Conservation (phyloP, 2,113 vertebrate species). For the Triplophysa tibetana region DNA sequence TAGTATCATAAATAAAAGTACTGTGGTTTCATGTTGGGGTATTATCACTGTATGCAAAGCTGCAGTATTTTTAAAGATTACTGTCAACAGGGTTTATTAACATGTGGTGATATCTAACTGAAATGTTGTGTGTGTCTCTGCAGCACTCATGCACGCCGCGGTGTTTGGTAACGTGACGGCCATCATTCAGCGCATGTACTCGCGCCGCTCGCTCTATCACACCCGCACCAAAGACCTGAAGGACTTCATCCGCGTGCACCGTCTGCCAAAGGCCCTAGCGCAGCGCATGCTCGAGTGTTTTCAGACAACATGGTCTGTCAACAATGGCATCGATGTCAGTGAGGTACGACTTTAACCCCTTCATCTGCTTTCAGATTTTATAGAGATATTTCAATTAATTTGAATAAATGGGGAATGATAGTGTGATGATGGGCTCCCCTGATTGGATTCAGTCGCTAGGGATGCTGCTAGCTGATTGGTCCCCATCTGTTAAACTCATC, state of each 20-base stretch:
- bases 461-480: too few species aligned
- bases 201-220: conserved; percentile 97
- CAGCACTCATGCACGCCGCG: conserved; percentile 97
- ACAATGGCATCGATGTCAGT: conserved; percentile 97
- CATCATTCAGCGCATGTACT: conserved; percentile 99
- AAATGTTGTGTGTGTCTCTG: background rate
- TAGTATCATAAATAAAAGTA: too few species aligned
- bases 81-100: too few species aligned
- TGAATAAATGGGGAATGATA: too few species aligned
- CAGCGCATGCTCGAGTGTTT: conserved; percentile 99
- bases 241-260: conserved; percentile 96
- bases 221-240: conserved; percentile 97
- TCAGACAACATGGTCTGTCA: conserved; percentile 99
- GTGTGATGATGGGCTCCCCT: too few species aligned
- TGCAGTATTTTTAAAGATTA: too few species aligned
- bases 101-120: too few species aligned
- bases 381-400: too few species aligned
- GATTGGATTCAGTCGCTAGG: too few species aligned
- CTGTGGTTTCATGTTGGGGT: too few species aligned
- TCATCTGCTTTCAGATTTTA: background rate
- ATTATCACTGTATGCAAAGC: too few species aligned
- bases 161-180: conserved; percentile 98
- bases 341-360: conserved; percentile 67
- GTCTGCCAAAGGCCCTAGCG: conserved; percentile 91
- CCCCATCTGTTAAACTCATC: too few species aligned